Percentiles rank a stretch among this genome's conserved stretches.
phyloP scores from a whole-genome alignment of 64 coral and sea anemone genomes.

The Stylophora pistillata region DNA sequence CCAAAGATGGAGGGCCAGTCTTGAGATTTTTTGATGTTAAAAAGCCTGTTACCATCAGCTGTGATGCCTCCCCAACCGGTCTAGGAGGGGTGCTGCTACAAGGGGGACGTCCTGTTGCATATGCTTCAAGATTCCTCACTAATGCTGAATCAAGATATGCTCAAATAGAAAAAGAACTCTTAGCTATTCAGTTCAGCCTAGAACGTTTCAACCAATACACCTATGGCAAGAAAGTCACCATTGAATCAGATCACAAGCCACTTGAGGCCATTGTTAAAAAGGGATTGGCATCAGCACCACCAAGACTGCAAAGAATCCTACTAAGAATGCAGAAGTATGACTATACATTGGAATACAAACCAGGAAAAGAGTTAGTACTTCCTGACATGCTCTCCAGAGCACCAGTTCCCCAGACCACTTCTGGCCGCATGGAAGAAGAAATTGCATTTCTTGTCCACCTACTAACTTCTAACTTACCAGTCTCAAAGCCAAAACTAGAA shows the following conservation, averaged over 20 bases:
- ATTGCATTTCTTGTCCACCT: neutral
- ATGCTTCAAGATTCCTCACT: conserved; percentile 51
- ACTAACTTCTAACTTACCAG: neutral
- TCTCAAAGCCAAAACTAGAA: conserved; percentile 24
- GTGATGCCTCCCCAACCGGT: conserved; percentile 44
- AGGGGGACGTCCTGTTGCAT: conserved; percentile 37
- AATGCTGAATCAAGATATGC: conserved; percentile 29
- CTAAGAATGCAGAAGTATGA: conserved; percentile 52
- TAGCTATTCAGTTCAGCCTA: conserved; percentile 39
- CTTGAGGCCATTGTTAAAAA: conserved; percentile 61
- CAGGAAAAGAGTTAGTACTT: conserved; percentile 33
- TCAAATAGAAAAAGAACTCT: conserved; percentile 40
- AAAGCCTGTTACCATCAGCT: conserved; percentile 6
- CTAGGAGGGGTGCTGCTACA: conserved; percentile 53
- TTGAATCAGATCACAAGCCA: conserved; percentile 62
- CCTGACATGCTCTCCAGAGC: conserved; percentile 50
- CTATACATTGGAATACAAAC: conserved; percentile 46
- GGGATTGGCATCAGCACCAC: conserved; percentile 16
- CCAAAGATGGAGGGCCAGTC: neutral
- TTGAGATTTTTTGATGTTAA: conserved; percentile 27
- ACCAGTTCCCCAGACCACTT: neutral
- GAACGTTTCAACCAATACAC: conserved; percentile 64
- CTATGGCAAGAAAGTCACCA: conserved; percentile 36
- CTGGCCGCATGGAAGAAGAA: conserved; percentile 1
- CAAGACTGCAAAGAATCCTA: conserved; percentile 53